Evolutionary conservation across 2,113 vertebrate species (phyloP).

Genomic region (Puffinus mauretanicus): DNA sequence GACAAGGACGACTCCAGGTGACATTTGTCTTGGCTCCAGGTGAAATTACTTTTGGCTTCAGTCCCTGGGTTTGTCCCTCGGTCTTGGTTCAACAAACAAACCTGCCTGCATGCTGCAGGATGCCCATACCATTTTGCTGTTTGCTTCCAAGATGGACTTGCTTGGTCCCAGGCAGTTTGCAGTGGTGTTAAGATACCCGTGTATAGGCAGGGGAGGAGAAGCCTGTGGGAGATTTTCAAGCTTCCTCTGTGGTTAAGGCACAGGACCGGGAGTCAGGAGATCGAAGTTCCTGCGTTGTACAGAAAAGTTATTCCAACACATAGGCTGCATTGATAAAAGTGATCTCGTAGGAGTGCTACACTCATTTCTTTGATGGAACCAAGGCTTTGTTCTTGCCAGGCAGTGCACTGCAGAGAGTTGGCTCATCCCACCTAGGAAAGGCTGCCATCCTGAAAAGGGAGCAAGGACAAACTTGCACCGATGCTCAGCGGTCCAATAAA

Average conservation of each 20-base stretch:
- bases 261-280: constrained; percentile 5
- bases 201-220: neutral
- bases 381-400: neutral
- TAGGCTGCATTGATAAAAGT: neutral
- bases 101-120: neutral
- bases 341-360: neutral
- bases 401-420: neutral
- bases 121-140: neutral
- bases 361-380: neutral
- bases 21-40: neutral
- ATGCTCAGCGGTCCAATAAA: neutral
- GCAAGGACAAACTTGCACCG: neutral
- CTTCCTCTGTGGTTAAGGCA: constrained; percentile 44
- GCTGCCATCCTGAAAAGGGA: neutral
- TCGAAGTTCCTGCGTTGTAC: neutral
- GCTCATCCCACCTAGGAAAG: neutral
- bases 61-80: neutral
- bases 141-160: neutral
- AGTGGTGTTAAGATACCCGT: neutral
- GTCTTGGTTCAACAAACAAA: neutral
- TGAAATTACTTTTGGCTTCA: neutral
- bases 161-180: neutral
- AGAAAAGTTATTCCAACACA: neutral
- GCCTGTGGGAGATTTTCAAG: neutral
- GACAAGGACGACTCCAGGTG: neutral